A percentile compares a stretch with the other conserved stretches of the same genome.
Conservation (phyloP, 2,797 vertebrate species). For the Xenentodon cancila region DNA sequence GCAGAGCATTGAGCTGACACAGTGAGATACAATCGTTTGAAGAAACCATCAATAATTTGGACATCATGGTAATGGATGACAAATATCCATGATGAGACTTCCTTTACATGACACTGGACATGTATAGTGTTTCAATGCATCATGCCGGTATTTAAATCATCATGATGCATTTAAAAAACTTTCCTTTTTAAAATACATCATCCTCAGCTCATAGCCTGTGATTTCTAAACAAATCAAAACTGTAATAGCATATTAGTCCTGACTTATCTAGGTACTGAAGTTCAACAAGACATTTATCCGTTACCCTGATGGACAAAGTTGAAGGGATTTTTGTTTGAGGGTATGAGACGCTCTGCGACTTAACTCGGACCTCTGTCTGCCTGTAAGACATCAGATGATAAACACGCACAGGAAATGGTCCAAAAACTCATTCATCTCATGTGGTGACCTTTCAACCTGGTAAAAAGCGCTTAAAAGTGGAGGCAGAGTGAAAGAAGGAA, state of each 20-base stretch:
- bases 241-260: neutral
- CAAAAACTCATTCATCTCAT: too few relatives aligned
- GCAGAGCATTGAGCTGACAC: too few relatives aligned
- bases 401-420: neutral
- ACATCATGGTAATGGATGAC: neutral
- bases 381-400: slow-evolving; percentile 39
- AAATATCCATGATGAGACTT: neutral
- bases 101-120: neutral
- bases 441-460: slow-evolving; percentile 29
- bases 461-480: slow-evolving; percentile 43
- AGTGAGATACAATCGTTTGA: too few relatives aligned
- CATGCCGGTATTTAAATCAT: too few relatives aligned
- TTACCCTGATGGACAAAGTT: slow-evolving; percentile 18
- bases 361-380: slow-evolving; percentile 39
- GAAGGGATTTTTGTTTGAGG: slow-evolving; percentile 20
- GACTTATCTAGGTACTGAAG: slow-evolving; percentile 1
- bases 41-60: too few relatives aligned
- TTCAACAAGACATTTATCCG: slow-evolving; percentile 22
- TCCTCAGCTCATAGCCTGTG: neutral
- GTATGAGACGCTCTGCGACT: slow-evolving; percentile 22
- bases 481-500: slow-evolving; percentile 24
- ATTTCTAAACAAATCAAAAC: neutral
- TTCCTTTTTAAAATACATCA: neutral
- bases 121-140: too few relatives aligned
- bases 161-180: too few relatives aligned